A percentile compares a stretch with the other conserved stretches of the same genome.
Conservation (phyloP, 2,113 vertebrate genomes). For the Channa maculata region DNA sequence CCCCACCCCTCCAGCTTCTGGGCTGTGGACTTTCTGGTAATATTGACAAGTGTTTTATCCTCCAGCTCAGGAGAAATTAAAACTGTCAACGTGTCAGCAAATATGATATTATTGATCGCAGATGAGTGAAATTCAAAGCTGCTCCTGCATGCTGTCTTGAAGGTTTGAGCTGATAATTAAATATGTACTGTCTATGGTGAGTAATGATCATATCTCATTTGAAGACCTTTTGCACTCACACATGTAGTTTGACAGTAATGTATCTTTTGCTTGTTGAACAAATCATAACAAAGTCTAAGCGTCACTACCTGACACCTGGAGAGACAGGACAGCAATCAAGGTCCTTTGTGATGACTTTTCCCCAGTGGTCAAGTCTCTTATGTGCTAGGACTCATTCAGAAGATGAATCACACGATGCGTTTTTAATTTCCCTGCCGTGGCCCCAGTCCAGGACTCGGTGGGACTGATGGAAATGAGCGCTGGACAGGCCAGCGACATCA, state of each 20-base stretch:
- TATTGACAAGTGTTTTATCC: constrained; percentile 80
- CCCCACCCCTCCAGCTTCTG: constrained; percentile 82
- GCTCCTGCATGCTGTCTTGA: constrained; percentile 13
- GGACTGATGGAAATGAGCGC: constrained; percentile 78
- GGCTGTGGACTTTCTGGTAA: constrained; percentile 65
- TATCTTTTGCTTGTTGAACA: constrained; percentile 23
- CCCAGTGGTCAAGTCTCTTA: constrained; percentile 59
- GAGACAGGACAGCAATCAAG: constrained; percentile 49
- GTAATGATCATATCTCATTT: constrained; percentile 35
- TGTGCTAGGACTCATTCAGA: constrained; percentile 65
- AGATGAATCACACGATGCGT: constrained; percentile 78
- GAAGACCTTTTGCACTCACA: constrained; percentile 1
- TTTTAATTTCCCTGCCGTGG: constrained; percentile 82
- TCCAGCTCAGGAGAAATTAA: constrained; percentile 71
- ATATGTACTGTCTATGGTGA: constrained; percentile 7
- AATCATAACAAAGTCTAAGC: constrained; percentile 17
- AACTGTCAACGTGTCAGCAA: constrained; percentile 73
- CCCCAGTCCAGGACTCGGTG: constrained; percentile 76
- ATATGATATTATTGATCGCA: constrained; percentile 64
- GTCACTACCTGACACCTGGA: constrained; percentile 34
- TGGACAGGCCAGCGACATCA: constrained; percentile 71
- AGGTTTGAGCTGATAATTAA: constrained; percentile 20
- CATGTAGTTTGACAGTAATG: constrained; percentile 12
- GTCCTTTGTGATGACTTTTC: constrained; percentile 70
- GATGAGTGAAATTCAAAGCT: constrained; percentile 55